Base-by-base conservation (phyloP, 1,140 invertebrate species). In the Thaumetopoea pityocampa region DNA sequence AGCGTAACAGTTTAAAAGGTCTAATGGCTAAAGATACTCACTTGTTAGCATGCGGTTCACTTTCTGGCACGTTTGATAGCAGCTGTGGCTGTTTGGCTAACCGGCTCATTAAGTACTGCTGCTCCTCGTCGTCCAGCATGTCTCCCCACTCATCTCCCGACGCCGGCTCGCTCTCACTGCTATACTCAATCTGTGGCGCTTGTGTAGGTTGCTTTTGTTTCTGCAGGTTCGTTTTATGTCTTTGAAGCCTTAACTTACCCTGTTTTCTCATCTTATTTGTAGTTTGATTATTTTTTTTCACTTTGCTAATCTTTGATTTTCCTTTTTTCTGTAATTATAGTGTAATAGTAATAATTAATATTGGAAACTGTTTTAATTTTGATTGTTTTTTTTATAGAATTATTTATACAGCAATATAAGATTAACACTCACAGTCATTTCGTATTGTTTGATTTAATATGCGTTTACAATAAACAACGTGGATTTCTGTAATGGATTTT, bases 281-380 rank as follows among this genome's bases (percentile, higher is more conserved):
- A 4, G 85, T 90, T 35, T 89, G 89, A 67, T 91, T 91, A 32
- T 86, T 89, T 29, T 86, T 85, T 59, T 91, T 91, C 7, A 87
- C 60, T 70, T 88, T 89, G 52, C 87, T 90, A 10, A 90, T 86
- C 63, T 89, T 89, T 10, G 58, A 38, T 61, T 89, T 89, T 23
- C 80, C 76, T 49, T 82, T 72, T 85, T 87, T 88, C 72, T 87
- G 66, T 42, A 67, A 72, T 40, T 16, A 16, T 9, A 24, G 9
- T 28, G 3, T 10, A 9, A 34, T 11, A 34, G 24, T n/a, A 10
- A 8, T 16, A 19, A 24, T 33, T 19, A 11, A 20, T 27, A 4
- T 5, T 29, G 10, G 8, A 16, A 1, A 8, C 5, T 15, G 20
- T 35, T 24, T 24, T 35, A 14, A 20, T 23, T 35, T 10, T 8